These are phyloP conservation scores for Nesogale talazaci DNA, from an alignment of 2,113 vertebrate species.

Conservation along the genomic window DNA sequence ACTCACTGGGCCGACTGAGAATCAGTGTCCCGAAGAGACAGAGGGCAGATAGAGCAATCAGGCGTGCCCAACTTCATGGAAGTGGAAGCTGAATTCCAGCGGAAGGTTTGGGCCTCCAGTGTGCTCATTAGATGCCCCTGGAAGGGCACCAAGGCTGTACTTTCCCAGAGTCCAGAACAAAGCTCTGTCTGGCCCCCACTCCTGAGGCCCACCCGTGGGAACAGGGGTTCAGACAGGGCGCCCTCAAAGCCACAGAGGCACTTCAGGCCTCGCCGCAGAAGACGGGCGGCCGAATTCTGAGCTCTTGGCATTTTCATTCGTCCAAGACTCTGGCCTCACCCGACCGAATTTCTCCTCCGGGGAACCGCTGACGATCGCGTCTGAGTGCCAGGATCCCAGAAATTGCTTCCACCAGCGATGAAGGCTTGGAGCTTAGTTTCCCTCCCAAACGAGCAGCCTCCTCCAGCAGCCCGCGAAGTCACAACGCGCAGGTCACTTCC, in stretches of 20 bases:
- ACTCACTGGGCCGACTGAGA: too few relatives aligned
- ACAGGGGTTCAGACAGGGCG: not conserved
- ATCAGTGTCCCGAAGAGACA: too few relatives aligned
- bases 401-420: not conserved
- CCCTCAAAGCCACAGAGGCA: slow-evolving; percentile 57
- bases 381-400: slow-evolving; percentile 32
- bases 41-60: not conserved
- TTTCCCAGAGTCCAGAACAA: slow-evolving; percentile 67
- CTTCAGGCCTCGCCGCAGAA: slow-evolving; percentile 23
- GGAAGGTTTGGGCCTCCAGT: not conserved
- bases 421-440: not conserved
- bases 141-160: slow-evolving; percentile 43
- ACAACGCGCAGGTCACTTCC: not conserved
- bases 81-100: not conserved
- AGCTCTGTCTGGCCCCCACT: not conserved
- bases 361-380: not conserved
- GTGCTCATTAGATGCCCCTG: slow-evolving; percentile 57
- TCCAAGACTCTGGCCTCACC: not conserved
- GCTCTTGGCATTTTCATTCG: slow-evolving; percentile 49
- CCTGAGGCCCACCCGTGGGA: not conserved
- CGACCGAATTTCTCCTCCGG: slow-evolving; percentile 36
- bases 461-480: slow-evolving; percentile 16
- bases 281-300: slow-evolving; percentile 1
- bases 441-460: not conserved
- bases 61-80: not conserved